A percentile compares a stretch with the other conserved stretches of the same genome.
Evolutionary conservation across 2,888 invertebrate species (phyloP).

Genomic region (Yponomeuta plumbellus): DNA sequence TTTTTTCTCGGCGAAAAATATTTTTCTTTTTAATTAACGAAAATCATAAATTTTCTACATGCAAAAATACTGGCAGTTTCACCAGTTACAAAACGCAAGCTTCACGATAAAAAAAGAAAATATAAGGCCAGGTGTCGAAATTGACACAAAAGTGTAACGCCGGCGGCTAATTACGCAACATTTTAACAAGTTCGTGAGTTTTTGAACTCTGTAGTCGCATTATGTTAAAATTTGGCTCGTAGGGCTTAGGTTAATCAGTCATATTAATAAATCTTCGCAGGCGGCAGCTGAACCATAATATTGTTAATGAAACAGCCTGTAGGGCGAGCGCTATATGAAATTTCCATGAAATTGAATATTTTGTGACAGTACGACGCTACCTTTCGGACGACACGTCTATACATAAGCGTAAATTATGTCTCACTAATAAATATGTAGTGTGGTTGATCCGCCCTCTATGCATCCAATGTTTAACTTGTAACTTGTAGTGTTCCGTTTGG

Average conservation of each 20-base stretch:
- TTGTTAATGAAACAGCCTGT: slow-evolving; percentile 33
- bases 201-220: neutral
- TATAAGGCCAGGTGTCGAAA: neutral
- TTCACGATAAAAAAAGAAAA: neutral
- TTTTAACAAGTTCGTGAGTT: neutral
- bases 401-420: neutral
- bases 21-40: neutral
- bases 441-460: neutral
- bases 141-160: neutral
- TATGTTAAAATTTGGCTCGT: neutral
- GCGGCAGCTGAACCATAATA: slow-evolving; percentile 28
- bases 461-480: no score
- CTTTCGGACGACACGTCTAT: neutral
- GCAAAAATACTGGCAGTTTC: neutral
- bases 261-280: neutral
- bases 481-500: no score
- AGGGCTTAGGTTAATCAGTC: neutral
- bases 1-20: neutral
- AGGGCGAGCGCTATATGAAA: slow-evolving; percentile 36
- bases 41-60: neutral
- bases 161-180: neutral
- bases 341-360: slow-evolving; percentile 53
- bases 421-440: neutral
- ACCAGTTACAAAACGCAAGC: neutral
- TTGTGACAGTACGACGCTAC: slow-evolving; percentile 32